Base-by-base conservation (phyloP, 2,888 invertebrate genomes). In the Pandemis heparana region DNA sequence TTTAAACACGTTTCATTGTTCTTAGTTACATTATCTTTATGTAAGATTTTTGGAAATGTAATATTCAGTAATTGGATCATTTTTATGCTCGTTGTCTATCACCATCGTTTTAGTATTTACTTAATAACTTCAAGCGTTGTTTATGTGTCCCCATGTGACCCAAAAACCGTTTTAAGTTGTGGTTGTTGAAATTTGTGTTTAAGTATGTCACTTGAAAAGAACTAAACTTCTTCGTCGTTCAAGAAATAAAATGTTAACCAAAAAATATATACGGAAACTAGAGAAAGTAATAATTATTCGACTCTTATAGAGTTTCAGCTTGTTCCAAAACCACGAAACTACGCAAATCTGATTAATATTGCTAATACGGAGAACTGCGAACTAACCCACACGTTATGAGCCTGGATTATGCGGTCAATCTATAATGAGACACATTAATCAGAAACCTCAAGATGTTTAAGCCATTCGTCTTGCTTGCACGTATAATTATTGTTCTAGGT, bases 391-490 rank as follows among this genome's bases (percentile, higher is more conserved):
- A 53, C 16, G 53, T 18, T 53, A 53, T 18, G 1, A 53, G 53
- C 16, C 18, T 53, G 53, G 16, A 16, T 53, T 53, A 53, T 53
- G 53, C 53, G 53, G 53, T 53, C 53, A 53, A 18, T 53, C 18
- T 18, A 18, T 53, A 53, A 18, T 53, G 53, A 53, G 53, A 53
- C 5, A 18, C 16, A 53, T 53, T 53, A 53, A 2, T 53, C 18
- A 53, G 48, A 16, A 53, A 53, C 53, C 53, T 53, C 53, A 53
- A 18, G 51, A 51, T 51, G 51, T 51, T 51, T 51, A 51, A 51
- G 51, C 16, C 16, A 8, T 16, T n/a, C 51, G n/a, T 51, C 51
- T 51, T 51, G 51, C 16, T 51, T 5, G 5, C n/a, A 51, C 14
- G 8, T 51, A n/a, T 16, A 1, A 8, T 0, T n/a, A 53, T 18